Conservation (phyloP, 1,140 invertebrate genomes). For the Ips nitidus region DNA sequence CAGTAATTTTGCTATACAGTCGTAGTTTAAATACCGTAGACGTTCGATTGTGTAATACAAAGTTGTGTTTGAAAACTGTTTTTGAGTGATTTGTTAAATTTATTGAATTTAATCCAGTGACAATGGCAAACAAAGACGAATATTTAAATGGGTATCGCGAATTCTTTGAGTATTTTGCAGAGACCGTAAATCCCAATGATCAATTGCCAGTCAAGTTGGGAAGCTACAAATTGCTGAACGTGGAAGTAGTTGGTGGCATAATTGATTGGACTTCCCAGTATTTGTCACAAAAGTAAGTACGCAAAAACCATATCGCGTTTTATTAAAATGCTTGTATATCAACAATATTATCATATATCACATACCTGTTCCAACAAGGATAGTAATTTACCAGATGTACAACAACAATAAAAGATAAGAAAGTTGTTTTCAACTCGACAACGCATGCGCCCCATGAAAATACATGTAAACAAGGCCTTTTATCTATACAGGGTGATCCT, state of each 20-base stretch:
- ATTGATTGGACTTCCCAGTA: conserved; percentile 77
- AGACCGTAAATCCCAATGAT: conserved; percentile 67
- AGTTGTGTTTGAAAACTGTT: neutral
- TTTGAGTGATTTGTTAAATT: neutral
- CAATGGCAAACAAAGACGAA: conserved; percentile 59
- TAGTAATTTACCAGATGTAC: too few relatives aligned
- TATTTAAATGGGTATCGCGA: conserved; percentile 67
- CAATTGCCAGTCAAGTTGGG: conserved; percentile 72
- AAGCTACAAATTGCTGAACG: conserved; percentile 65
- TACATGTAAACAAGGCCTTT: too few relatives aligned
- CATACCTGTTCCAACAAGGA: neutral
- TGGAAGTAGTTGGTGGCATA: conserved; percentile 73
- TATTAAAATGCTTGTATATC: conserved; percentile 13
- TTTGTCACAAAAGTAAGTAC: conserved; percentile 72
- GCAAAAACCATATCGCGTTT: conserved; percentile 3
- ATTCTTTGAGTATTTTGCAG: conserved; percentile 70
- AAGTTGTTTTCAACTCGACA: too few relatives aligned
- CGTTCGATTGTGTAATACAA: neutral
- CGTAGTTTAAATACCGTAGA: neutral
- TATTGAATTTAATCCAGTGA: neutral
- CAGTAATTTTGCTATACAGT: conserved; percentile 25
- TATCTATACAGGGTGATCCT: too few relatives aligned
- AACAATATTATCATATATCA: conserved; percentile 6
- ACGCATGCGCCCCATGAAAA: too few relatives aligned
- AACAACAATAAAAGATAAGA: too few relatives aligned